Conservation (phyloP, 2,113 vertebrate species). For the Mus spicilegus region DNA sequence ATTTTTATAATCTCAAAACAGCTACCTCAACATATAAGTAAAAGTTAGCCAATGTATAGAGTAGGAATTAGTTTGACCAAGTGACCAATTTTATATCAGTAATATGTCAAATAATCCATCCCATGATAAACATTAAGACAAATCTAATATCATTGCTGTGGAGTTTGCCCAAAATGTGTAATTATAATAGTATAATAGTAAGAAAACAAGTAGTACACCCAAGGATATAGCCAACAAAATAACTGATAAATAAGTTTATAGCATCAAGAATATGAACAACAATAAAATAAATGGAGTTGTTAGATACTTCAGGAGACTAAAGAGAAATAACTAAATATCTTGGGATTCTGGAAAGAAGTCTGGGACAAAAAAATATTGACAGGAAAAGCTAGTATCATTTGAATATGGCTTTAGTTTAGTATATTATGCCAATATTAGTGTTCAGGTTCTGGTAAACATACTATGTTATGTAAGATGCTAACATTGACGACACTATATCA, state of each 20-base stretch:
- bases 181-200: background rate
- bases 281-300: slow-evolving; percentile 1
- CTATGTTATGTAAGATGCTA: background rate
- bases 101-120: background rate
- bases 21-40: background rate
- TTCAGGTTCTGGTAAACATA: background rate
- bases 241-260: slow-evolving; percentile 20
- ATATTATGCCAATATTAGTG: background rate
- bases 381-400: background rate
- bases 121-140: background rate
- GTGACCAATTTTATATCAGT: background rate
- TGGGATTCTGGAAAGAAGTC: background rate
- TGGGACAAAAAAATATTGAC: background rate
- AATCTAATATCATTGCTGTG: background rate
- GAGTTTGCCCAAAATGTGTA: background rate
- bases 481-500: background rate
- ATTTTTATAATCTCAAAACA: slow-evolving; percentile 29
- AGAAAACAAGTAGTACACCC: background rate
- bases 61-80: slow-evolving; percentile 16
- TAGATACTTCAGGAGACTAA: background rate
- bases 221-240: background rate
- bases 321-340: background rate
- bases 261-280: background rate
- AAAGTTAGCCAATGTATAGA: background rate
- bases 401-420: slow-evolving; percentile 25